Conservation (phyloP, 1,140 invertebrate genomes). For the Drosophila nigromelanica region DNA sequence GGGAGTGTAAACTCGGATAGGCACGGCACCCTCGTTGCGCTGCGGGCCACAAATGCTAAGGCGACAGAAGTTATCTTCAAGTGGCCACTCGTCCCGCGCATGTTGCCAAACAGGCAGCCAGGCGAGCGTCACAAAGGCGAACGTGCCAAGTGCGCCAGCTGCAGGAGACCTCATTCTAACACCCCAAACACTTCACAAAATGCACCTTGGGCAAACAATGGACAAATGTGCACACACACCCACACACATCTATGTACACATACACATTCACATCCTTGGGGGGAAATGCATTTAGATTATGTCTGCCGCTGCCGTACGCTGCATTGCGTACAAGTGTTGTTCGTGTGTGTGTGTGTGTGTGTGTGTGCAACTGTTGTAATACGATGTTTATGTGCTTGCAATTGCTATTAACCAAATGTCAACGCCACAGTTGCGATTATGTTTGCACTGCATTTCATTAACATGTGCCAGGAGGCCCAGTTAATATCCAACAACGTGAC, state of each 20-base stretch:
- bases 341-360: constrained; percentile 28
- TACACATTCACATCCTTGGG: neutral
- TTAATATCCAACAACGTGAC: constrained; percentile 9
- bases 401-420: constrained; percentile 56
- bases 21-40: constrained; percentile 14
- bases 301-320: constrained; percentile 22
- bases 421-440: constrained; percentile 44
- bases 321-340: constrained; percentile 31
- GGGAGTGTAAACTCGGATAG: constrained; percentile 11
- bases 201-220: constrained; percentile 75
- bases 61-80: constrained; percentile 74
- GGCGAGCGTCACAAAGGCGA: constrained; percentile 50
- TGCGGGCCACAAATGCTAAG: constrained; percentile 40
- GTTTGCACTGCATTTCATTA: constrained; percentile 30
- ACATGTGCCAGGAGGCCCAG: constrained; percentile 4
- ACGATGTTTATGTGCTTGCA: constrained; percentile 32
- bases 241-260: neutral
- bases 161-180: constrained; percentile 40
- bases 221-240: constrained; percentile 24
- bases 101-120: constrained; percentile 68
- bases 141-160: constrained; percentile 74
- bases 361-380: constrained; percentile 45
- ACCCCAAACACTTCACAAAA: constrained; percentile 41
- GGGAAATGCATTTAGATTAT: constrained; percentile 32
- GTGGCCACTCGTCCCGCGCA: constrained; percentile 58